Conservation (phyloP, 2,888 invertebrate species). For the Margaritifera margaritifera region DNA sequence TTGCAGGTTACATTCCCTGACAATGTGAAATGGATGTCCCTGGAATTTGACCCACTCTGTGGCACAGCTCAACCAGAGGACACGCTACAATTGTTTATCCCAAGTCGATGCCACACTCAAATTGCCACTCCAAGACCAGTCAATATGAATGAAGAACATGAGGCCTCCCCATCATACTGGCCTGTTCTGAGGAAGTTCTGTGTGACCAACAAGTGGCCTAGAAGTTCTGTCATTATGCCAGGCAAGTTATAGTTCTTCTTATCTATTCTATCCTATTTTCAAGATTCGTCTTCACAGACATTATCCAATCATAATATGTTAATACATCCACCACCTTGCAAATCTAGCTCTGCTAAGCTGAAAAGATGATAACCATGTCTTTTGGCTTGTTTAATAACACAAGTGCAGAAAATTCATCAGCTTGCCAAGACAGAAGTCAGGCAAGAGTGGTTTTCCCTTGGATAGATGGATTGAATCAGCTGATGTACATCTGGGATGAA, state of each 20-base stretch:
- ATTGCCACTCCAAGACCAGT: conserved; percentile 15
- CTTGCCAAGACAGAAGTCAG: too few species aligned
- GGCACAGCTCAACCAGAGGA: conserved; percentile 96
- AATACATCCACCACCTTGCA: too few species aligned
- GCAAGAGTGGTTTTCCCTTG: too few species aligned
- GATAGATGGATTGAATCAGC: too few species aligned
- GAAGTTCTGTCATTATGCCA: conserved; percentile 84
- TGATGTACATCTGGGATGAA: too few species aligned
- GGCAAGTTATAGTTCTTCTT: conserved; percentile 71
- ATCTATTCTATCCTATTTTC: too few species aligned
- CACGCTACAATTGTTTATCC: conserved; percentile 77
- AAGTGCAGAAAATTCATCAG: too few species aligned
- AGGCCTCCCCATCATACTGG: conserved; percentile 57
- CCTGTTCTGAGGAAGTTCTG: conserved; percentile 73
- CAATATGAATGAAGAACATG: conserved; percentile 36
- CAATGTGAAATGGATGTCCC: conserved; percentile 90
- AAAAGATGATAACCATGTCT: too few species aligned
- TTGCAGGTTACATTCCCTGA: conserved; percentile 86
- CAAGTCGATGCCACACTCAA: conserved; percentile 48
- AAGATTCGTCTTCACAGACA: too few species aligned
- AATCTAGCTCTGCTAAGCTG: too few species aligned
- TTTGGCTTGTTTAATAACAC: too few species aligned
- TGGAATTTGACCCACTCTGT: conserved; percentile 94
- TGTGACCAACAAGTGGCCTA: conserved; percentile 86
- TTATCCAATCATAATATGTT: too few species aligned